Conservation (phyloP, 2,113 vertebrate species). For the Paratilapia polleni region DNA sequence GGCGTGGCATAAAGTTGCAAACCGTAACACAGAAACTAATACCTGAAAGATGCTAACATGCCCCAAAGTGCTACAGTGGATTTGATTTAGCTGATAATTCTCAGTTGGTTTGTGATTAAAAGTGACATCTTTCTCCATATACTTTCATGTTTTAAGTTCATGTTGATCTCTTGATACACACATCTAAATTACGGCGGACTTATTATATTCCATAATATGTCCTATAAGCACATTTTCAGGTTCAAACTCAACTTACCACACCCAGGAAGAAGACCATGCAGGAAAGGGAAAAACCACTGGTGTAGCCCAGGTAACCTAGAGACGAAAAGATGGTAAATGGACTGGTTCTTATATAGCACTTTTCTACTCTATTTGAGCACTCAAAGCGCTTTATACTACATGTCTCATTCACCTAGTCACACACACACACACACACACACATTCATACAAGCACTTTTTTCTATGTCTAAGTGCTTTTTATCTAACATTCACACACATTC, state of each 20-base stretch:
- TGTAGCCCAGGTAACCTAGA: constrained; percentile 96
- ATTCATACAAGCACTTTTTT: no score
- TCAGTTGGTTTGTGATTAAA: not conserved
- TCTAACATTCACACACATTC: no score
- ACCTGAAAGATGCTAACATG: not conserved
- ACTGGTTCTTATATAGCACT: no score
- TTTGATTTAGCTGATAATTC: not conserved
- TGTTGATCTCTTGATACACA: not conserved
- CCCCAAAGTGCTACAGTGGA: no score
- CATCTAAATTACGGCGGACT: not conserved
- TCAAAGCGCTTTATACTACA: no score
- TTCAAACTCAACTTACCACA: constrained; percentile 85
- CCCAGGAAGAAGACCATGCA: constrained; percentile 98
- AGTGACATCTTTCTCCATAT: not conserved
- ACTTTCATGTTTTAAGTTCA: not conserved
- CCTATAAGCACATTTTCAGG: not conserved
- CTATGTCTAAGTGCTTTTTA: no score
- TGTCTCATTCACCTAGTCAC: no score
- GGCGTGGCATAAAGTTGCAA: not conserved
- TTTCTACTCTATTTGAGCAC: no score
- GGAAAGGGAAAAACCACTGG: constrained; percentile 94
- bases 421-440: no score
- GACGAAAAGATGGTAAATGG: not conserved
- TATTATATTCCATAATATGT: not conserved
- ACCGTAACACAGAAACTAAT: not conserved